These are phyloP conservation scores for Gastrophryne carolinensis DNA, from an alignment of 2,797 vertebrate species.

Conservation along the genomic window DNA sequence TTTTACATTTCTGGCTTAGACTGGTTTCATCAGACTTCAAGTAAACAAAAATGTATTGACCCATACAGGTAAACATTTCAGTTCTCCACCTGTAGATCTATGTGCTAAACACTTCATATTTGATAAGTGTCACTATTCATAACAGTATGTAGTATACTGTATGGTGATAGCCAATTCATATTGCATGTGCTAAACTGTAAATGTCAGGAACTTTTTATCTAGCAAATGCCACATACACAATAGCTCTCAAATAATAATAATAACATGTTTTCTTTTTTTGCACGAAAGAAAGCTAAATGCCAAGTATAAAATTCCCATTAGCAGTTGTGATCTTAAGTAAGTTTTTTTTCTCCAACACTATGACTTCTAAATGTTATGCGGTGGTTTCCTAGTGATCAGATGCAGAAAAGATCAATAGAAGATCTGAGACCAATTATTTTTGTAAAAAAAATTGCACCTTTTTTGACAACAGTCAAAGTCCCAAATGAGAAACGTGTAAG, in stretches of 20 bases:
- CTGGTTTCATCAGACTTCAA: too few relatives aligned
- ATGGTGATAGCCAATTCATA: too few relatives aligned
- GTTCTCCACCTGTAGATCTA: too few relatives aligned
- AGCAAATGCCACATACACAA: neutral
- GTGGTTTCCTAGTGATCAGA: constrained; percentile 57
- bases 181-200: too few relatives aligned
- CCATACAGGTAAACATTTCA: too few relatives aligned
- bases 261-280: neutral
- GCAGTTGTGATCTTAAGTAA: neutral
- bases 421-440: constrained; percentile 74
- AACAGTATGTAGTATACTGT: too few relatives aligned
- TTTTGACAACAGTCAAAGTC: constrained; percentile 71
- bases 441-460: constrained; percentile 72
- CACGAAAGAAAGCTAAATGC: neutral
- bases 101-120: too few relatives aligned
- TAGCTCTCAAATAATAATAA: neutral
- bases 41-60: too few relatives aligned
- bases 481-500: constrained; percentile 74
- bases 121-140: too few relatives aligned
- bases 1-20: too few relatives aligned
- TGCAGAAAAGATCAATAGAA: constrained; percentile 64
- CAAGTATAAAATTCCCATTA: neutral
- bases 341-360: neutral
- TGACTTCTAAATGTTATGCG: constrained; percentile 42
- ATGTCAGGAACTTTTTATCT: too few relatives aligned